A percentile compares a stretch with the other conserved stretches of the same genome.
Evolutionary conservation across 1,140 invertebrate species (phyloP).

Genomic region (Diachasmimorpha longicaudata): DNA sequence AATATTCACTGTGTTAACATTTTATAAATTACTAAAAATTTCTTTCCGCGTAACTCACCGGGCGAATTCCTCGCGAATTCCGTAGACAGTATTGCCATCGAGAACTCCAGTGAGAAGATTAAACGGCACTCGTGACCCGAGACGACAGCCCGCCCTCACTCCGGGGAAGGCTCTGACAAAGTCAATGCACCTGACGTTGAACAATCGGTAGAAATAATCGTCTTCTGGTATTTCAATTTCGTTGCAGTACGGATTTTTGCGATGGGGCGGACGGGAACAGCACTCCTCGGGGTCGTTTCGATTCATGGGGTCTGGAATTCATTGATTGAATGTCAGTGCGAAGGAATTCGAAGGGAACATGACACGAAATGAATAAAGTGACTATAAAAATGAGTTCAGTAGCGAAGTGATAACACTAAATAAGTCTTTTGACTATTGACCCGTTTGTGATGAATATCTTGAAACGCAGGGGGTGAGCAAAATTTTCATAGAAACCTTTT

Average conservation of each 20-base stretch:
- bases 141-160: constrained; percentile 79
- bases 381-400: no score
- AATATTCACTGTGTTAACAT: no score
- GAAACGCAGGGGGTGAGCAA: no score
- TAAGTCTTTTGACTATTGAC: no score
- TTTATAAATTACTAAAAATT: no score
- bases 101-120: constrained; percentile 83
- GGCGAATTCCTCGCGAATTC: constrained; percentile 77
- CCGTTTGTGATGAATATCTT: no score
- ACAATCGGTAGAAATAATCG: constrained; percentile 90
- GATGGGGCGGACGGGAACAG: constrained; percentile 76
- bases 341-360: no score
- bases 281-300: constrained; percentile 89
- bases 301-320: constrained; percentile 74
- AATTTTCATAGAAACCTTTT: no score
- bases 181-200: constrained; percentile 83
- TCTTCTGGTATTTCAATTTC: constrained; percentile 88
- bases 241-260: constrained; percentile 90
- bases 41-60: constrained; percentile 66
- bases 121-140: constrained; percentile 80
- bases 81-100: constrained; percentile 86
- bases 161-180: constrained; percentile 87
- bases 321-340: background rate
- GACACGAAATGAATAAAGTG: no score
- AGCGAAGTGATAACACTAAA: no score